Evolutionary conservation across 2,797 vertebrate genomes (phyloP).

Genomic region (Sandelia bainsii): DNA sequence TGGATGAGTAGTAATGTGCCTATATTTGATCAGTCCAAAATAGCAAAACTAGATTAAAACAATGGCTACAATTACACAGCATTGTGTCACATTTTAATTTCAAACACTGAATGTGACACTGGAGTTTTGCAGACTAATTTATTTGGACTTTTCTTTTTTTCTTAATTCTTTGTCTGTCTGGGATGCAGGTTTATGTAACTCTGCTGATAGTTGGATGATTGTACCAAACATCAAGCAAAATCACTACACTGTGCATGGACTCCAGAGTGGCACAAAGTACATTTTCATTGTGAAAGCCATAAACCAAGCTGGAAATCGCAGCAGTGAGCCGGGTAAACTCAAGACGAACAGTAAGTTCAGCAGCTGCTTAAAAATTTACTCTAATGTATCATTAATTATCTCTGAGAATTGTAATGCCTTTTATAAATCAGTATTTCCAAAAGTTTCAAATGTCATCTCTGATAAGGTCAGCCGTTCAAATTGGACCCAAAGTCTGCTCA

Average conservation of each 20-base stretch:
- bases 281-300: conserved; percentile 98
- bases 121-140: conserved; percentile 7
- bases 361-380: neutral
- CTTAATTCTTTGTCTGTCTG: conserved; percentile 38
- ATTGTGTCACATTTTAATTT: conserved; percentile 34
- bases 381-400: neutral
- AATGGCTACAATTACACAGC: neutral
- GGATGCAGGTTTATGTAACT: conserved; percentile 95
- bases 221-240: conserved; percentile 99
- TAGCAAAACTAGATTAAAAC: conserved; percentile 37
- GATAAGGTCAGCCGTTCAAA: conserved; percentile 97
- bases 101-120: conserved; percentile 2
- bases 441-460: conserved; percentile 1
- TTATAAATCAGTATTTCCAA: neutral
- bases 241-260: conserved; percentile 97
- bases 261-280: conserved; percentile 98
- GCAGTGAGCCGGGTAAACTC: conserved; percentile 94
- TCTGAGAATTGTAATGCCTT: neutral
- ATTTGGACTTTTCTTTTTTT: conserved; percentile 24
- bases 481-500: conserved; percentile 97
- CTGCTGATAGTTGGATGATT: conserved; percentile 99
- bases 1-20: conserved; percentile 38
- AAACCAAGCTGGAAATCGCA: conserved; percentile 96
- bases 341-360: conserved; percentile 94
- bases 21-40: conserved; percentile 53